Base-by-base conservation (phyloP, 2,888 invertebrate genomes). In the Villa cingulata region DNA sequence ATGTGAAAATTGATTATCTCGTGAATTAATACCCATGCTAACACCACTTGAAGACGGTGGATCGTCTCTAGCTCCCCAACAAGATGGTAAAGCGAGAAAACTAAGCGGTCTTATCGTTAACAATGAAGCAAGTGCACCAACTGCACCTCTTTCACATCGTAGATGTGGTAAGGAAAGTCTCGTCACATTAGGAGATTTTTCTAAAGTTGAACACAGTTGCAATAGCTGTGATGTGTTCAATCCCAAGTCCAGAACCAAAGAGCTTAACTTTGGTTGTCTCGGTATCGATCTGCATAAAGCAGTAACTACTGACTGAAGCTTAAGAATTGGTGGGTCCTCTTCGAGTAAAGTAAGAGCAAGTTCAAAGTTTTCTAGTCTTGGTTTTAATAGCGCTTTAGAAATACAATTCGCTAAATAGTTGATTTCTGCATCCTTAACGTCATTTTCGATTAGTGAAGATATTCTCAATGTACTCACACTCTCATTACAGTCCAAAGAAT, bases 81-180 rank as follows among this genome's bases (percentile, higher is more conserved):
- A 70, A 34, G 74, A 73, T 37, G 73, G 70, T 16, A 74, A 59
- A 54, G 72, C 73, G 49, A 75, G 62, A 15, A 72, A 72, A 37
- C 71, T 64, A 40, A 74, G 62, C 15, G 74, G 72, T 42, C 72
- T 60, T 45, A 66, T 65, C 48, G 70, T 66, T 23, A 74, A 64
- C 19, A 74, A 58, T 39, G 68, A 66, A 3, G 74, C 71, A 34
- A 75, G 64, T 14, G 74, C 71, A 45, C 69, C 66, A 15, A 74
- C 66, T 6, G 74, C 74, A 48, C 74, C 72, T 45, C 72, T 66
- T 50, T 74, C 74, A 54, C 74, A 74, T 48, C 74, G 70, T 48
- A 75, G 63, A 62, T 75, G 75, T 12, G 74, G 74, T 53, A 75
- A 63, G 52, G 74, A 73, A 48, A 75, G 59, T 37, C 74, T 67